Base-by-base conservation (phyloP, 2,888 invertebrate genomes). In the Steinernema scapterisci region DNA sequence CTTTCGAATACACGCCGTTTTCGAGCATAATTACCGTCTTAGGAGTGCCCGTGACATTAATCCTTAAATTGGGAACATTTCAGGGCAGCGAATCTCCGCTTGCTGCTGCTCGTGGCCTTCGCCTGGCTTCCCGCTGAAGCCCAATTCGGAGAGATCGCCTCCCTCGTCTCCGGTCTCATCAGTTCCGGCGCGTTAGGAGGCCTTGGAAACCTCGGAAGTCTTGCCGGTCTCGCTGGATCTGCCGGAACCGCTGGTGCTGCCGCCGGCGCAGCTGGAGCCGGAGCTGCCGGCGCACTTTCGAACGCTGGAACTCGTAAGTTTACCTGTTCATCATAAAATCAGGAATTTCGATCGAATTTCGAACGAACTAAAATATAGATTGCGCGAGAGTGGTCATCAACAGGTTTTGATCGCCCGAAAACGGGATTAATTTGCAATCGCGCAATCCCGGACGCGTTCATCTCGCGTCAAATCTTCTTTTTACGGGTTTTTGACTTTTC, bases 121-220 rank as follows among this genome's bases (percentile, higher is more conserved):
- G 13, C 63, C 63, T 27, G 27, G 27, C 27, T 27, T 13, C 63
- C 63, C 31, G 73, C 76, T 9, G 51, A 76, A 54, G 81, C 79
- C 21, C 85, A 85, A 70, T 85, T 85, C 43, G 85, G 83, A 21
- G 85, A 85, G 46, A 85, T 85, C 27, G 85, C 85, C 23, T 84
- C 84, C 7, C 73, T 85, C 0, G 82, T 84, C 27, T 81, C 83
- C 11, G 80, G 81, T 0, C 73, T 84, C 2, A 70, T 84, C 9
- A 80, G 80, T 23, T 43, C 71, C 27, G 75, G 72, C 45, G 48
- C 72, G 7, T 19, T 70, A n/a, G 43, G 73, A 71, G 52, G 73
- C 21, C 13, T 19, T 9, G 45, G 70, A n/a, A 63, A 31, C 16
- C 63, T 63, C 13, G 78, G 78, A 2, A 78, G 79, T 0, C 23